Evolutionary conservation across 2,113 vertebrate genomes (phyloP).

Genomic region (Argyrosomus japonicus): DNA sequence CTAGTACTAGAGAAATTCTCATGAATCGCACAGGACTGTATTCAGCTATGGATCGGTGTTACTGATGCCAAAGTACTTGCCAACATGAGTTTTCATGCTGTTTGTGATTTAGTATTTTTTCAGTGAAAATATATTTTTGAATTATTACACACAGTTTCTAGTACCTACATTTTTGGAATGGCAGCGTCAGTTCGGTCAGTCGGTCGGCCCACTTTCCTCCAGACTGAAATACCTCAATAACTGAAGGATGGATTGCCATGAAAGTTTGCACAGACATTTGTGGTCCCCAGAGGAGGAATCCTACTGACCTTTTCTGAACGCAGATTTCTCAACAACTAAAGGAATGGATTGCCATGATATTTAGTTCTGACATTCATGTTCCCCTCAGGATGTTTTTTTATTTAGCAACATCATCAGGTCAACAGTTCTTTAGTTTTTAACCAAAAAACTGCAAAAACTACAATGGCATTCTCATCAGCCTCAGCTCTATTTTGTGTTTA

Average conservation of each 20-base stretch:
- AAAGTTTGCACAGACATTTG: too few relatives aligned
- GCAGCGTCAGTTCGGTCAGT: not conserved
- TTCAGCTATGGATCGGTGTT: not conserved
- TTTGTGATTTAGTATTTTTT: not conserved
- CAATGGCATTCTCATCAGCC: not conserved
- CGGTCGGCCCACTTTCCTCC: not conserved
- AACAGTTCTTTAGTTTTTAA: not conserved
- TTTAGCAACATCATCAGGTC: not conserved
- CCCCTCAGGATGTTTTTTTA: not conserved
- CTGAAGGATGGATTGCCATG: too few relatives aligned
- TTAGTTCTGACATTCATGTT: too few relatives aligned
- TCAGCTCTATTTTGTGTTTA: not conserved
- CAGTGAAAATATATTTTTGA: not conserved
- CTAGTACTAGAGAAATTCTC: not conserved
- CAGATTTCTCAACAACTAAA: too few relatives aligned
- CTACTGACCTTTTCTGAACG: too few relatives aligned
- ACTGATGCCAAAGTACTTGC: not conserved
- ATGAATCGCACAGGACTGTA: not conserved
- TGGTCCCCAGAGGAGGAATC: too few relatives aligned
- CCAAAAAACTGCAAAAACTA: not conserved
- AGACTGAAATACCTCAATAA: too few relatives aligned
- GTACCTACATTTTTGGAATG: not conserved
- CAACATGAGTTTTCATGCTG: slow-evolving; percentile 4
- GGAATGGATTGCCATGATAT: too few relatives aligned
- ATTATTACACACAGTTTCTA: not conserved